Evolutionary conservation across 2,888 invertebrate species (phyloP).

Genomic region (Phasia obesa): DNA sequence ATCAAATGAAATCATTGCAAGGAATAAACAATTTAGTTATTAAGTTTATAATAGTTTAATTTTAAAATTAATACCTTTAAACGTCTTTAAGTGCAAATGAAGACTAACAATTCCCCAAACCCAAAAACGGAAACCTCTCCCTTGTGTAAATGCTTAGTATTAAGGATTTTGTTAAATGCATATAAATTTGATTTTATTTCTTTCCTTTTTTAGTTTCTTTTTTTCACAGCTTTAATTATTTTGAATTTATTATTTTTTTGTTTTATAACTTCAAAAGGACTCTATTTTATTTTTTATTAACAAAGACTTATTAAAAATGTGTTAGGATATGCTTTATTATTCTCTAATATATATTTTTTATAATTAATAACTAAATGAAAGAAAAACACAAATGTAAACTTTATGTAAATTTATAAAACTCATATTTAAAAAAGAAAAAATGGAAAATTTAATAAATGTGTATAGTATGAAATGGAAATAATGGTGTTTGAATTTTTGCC

Average conservation of each 20-base stretch:
- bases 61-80: constrained; percentile 46
- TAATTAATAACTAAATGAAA: constrained; percentile 53
- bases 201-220: constrained; percentile 6
- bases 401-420: constrained; percentile 71
- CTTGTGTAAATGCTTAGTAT: constrained; percentile 59
- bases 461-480: constrained; percentile 68
- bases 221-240: constrained; percentile 42
- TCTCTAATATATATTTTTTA: constrained; percentile 71
- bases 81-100: constrained; percentile 48
- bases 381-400: constrained; percentile 63
- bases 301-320: constrained; percentile 60
- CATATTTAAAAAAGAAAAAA: constrained; percentile 57
- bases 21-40: constrained; percentile 36
- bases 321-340: constrained; percentile 62
- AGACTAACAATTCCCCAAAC: constrained; percentile 39
- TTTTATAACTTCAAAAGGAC: constrained; percentile 38
- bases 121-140: constrained; percentile 20
- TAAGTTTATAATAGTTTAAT: constrained; percentile 62
- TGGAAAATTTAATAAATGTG: constrained; percentile 69
- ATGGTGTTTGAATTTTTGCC: too few relatives aligned
- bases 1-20: constrained; percentile 28
- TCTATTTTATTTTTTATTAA: constrained; percentile 48
- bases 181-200: neutral
- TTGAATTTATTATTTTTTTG: constrained; percentile 38
- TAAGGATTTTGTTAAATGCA: constrained; percentile 52